These are phyloP conservation scores for Oasisia sp. DNA, from an alignment of 2,888 invertebrate species.

Conservation along the genomic window DNA sequence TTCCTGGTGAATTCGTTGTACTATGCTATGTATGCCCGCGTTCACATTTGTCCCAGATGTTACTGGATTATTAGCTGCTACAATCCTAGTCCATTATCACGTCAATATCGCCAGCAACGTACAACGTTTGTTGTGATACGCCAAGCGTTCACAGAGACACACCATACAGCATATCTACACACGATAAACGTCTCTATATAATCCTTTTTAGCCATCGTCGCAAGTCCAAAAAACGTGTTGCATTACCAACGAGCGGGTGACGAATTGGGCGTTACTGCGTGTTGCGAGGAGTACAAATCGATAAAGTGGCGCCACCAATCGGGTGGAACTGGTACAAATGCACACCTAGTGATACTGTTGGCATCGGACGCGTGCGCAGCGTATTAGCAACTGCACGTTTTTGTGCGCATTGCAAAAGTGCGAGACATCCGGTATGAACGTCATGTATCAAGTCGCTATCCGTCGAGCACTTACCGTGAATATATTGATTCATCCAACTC, in stretches of 20 bases:
- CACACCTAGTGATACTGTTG: no score
- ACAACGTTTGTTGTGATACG: neutral
- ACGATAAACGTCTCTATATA: neutral
- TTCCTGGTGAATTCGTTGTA: neutral
- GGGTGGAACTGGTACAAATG: no score
- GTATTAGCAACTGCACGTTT: no score
- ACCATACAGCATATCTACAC: neutral
- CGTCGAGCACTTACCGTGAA: slow-evolving; percentile 20
- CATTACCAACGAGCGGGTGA: no score
- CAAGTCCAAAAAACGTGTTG: neutral
- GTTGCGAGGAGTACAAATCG: neutral
- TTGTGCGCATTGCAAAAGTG: no score
- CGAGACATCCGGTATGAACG: neutral
- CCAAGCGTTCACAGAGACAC: neutral
- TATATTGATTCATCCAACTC: slow-evolving; percentile 45
- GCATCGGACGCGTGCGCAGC: no score
- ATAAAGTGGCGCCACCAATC: no score
- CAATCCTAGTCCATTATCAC: neutral
- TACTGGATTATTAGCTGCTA: neutral
- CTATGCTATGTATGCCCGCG: neutral
- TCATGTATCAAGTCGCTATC: neutral
- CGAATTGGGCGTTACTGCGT: neutral
- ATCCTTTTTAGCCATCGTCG: neutral
- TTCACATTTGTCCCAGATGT: no score
- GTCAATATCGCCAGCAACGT: neutral